Evolutionary conservation across 2,113 vertebrate species (phyloP).

Genomic region (Barnardius zonarius): DNA sequence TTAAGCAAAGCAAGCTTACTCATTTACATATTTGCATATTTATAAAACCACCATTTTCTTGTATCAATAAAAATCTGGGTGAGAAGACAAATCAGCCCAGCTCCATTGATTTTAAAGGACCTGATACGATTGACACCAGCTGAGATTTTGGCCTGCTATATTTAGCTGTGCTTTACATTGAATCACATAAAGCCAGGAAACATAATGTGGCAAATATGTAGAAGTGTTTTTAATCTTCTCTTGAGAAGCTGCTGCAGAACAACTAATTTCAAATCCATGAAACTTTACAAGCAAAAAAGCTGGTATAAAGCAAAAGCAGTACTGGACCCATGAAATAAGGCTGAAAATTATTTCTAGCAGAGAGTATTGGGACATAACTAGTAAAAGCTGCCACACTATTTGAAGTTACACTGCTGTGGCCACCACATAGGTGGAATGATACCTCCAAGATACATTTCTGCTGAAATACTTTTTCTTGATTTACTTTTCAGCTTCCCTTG

Average conservation of each 20-base stretch:
- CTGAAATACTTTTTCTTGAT: conserved; percentile 5
- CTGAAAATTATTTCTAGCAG: background rate
- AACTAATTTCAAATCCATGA: background rate
- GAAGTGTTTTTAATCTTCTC: background rate
- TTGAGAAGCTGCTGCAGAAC: background rate
- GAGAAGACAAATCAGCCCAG: background rate
- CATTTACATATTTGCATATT: conserved; percentile 30
- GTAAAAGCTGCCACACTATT: background rate
- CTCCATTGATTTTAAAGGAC: background rate
- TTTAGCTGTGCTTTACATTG: background rate
- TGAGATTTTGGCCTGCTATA: background rate
- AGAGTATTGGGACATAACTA: rapidly evolving
- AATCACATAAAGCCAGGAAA: background rate
- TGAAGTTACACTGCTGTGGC: background rate
- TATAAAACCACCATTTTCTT: background rate
- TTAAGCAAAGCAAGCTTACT: background rate
- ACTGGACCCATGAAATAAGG: background rate
- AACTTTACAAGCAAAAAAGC: background rate
- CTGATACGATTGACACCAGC: background rate
- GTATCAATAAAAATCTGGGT: background rate
- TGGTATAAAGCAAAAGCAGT: background rate
- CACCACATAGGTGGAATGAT: background rate
- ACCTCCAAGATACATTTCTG: background rate
- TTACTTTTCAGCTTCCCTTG: conserved; percentile 14
- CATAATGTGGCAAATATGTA: background rate